A percentile compares a stretch with the other conserved stretches of the same genome.
Evolutionary conservation across 2,113 vertebrate species (phyloP).

Genomic region (Ginglymostoma cirratum): DNA sequence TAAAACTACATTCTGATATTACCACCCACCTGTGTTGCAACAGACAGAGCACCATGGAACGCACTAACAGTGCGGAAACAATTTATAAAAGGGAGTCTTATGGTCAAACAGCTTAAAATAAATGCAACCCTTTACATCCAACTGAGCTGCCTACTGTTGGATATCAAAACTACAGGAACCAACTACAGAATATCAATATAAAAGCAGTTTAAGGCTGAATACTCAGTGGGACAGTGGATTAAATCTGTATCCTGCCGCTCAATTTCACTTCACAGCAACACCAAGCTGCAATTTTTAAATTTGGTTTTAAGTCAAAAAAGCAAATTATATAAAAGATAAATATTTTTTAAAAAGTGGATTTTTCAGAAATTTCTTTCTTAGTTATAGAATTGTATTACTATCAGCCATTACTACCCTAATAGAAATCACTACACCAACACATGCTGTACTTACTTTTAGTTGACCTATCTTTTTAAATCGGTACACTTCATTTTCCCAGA

Average conservation of each 20-base stretch:
- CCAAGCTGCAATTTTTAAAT: background rate
- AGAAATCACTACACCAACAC: background rate
- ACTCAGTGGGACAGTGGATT: background rate
- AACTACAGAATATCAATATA: background rate
- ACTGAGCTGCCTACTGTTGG: background rate
- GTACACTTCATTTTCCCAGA: constrained; percentile 98
- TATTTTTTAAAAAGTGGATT: background rate
- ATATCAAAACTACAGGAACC: background rate
- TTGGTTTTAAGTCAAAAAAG: background rate
- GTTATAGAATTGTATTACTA: background rate
- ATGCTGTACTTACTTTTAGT: constrained; percentile 69
- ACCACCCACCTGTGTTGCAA: background rate
- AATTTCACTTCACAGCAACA: background rate
- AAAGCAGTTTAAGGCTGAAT: background rate
- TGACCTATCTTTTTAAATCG: constrained; percentile 95
- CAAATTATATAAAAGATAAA: background rate
- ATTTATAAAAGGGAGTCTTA: background rate
- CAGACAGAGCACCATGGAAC: background rate
- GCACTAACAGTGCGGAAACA: background rate
- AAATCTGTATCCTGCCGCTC: background rate
- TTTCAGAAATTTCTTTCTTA: background rate
- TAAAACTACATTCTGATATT: background rate
- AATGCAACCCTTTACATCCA: background rate
- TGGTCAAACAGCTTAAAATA: background rate
- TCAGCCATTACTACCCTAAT: background rate